phyloP scores from a whole-genome alignment of 2,113 vertebrate genomes.

The Smithornis capensis region DNA sequence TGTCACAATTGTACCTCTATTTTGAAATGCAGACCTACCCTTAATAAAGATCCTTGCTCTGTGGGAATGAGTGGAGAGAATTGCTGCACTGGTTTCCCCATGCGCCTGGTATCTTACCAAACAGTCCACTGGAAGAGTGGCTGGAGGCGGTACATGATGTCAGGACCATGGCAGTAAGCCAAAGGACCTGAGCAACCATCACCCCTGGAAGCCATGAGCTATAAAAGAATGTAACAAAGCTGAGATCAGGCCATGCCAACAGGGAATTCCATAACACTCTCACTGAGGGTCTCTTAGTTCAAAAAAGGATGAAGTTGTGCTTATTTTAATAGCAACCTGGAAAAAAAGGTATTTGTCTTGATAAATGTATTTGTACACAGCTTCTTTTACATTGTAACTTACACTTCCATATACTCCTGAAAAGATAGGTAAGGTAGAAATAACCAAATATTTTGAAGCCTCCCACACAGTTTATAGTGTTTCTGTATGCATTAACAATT shows the following conservation, averaged over 20 bases:
- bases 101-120: not conserved
- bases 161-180: not conserved
- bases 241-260: not conserved
- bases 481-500: not conserved
- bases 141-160: rapidly evolving
- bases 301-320: not conserved
- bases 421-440: not conserved
- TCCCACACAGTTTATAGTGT: not conserved
- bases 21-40: not conserved
- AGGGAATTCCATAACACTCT: not conserved
- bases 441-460: not conserved
- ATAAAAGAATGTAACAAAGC: not conserved
- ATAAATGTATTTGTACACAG: not conserved
- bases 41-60: not conserved
- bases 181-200: not conserved
- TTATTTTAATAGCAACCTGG: not conserved
- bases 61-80: not conserved
- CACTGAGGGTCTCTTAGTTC: not conserved
- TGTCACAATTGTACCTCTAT: not conserved
- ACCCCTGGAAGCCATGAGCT: not conserved
- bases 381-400: not conserved
- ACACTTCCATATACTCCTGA: not conserved
- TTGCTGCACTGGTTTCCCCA: not conserved
- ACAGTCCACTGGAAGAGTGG: not conserved
- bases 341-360: not conserved